Conservation (phyloP, 2,888 invertebrate species). For the Schizotus pectinicornis region DNA sequence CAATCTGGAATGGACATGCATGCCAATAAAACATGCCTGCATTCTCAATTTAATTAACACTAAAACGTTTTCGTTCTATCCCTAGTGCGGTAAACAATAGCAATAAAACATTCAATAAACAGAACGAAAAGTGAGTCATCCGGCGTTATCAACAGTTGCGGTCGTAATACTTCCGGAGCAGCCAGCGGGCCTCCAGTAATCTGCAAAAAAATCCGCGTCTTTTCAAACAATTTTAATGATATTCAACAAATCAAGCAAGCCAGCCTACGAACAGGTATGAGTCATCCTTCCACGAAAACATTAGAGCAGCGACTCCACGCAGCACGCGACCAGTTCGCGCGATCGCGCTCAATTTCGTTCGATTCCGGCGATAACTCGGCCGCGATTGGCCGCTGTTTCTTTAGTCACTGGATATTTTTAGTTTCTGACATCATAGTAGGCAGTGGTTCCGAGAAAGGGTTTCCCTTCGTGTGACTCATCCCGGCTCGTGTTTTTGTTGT, state of each 20-base stretch:
- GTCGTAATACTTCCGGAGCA: slow-evolving; percentile 11
- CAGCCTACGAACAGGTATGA: slow-evolving; percentile 16
- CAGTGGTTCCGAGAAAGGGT: slow-evolving; percentile 58
- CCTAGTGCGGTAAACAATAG: slow-evolving; percentile 3
- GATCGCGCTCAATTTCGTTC: not conserved
- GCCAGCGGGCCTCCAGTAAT: too few species aligned
- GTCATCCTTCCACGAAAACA: slow-evolving; percentile 26
- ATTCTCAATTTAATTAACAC: too few species aligned
- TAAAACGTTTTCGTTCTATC: not conserved
- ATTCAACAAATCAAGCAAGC: slow-evolving; percentile 12
- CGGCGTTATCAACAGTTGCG: slow-evolving; percentile 7
- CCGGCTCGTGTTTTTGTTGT: slow-evolving; percentile 44
- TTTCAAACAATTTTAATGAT: slow-evolving; percentile 1
- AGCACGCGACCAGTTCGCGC: not conserved
- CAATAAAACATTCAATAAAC: slow-evolving; percentile 1
- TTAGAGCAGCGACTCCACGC: not conserved
- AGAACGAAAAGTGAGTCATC: slow-evolving; percentile 7
- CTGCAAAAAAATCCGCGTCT: slow-evolving; percentile 10
- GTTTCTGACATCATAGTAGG: slow-evolving; percentile 56
- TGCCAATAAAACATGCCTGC: too few species aligned
- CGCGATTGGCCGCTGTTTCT: slow-evolving; percentile 2
- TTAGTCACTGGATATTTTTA: slow-evolving; percentile 53
- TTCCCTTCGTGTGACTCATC: slow-evolving; percentile 56
- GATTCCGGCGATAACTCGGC: not conserved
- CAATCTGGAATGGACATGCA: too few species aligned